A percentile compares a stretch with the other conserved stretches of the same genome.
phyloP scores from a whole-genome alignment of 2,113 vertebrate genomes.

The Motacilla tschutschensis region DNA sequence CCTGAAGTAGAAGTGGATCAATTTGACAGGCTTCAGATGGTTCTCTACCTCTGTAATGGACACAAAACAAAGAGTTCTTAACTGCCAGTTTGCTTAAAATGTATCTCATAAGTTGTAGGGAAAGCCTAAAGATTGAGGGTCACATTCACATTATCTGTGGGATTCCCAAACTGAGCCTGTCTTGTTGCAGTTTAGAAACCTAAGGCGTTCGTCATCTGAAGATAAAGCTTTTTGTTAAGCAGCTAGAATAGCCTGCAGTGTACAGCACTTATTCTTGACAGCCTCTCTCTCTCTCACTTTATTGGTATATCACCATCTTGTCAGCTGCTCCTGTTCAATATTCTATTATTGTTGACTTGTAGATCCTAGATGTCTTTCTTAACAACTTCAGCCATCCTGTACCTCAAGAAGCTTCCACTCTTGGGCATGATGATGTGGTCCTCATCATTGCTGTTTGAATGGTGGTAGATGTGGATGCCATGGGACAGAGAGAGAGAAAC shows the following conservation, averaged over 20 bases:
- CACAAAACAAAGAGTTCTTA: not conserved
- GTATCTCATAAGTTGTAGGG: not conserved
- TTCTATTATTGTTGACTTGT: not conserved
- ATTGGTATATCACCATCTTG: not conserved
- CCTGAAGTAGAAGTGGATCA: not conserved
- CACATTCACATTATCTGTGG: not conserved
- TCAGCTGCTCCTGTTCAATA: not conserved
- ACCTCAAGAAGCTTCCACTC: not conserved
- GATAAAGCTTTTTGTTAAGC: not conserved
- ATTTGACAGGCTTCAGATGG: not conserved
- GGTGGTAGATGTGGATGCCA: not conserved
- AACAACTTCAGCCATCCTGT: not conserved
- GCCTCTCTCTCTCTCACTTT: not conserved
- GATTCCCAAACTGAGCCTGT: not conserved
- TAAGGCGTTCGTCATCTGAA: not conserved
- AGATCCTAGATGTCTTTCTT: not conserved
- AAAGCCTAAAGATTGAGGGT: not conserved
- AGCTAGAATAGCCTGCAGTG: not conserved
- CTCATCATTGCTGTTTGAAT: not conserved
- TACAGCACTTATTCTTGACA: not conserved
- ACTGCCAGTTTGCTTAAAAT: not conserved
- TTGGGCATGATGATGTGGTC: fast-evolving
- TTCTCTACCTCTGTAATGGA: not conserved
- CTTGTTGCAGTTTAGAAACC: not conserved
- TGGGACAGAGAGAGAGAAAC: too few relatives aligned